Evolutionary conservation across 2,888 invertebrate species (phyloP).

Genomic region (Ceraclea dissimilis): DNA sequence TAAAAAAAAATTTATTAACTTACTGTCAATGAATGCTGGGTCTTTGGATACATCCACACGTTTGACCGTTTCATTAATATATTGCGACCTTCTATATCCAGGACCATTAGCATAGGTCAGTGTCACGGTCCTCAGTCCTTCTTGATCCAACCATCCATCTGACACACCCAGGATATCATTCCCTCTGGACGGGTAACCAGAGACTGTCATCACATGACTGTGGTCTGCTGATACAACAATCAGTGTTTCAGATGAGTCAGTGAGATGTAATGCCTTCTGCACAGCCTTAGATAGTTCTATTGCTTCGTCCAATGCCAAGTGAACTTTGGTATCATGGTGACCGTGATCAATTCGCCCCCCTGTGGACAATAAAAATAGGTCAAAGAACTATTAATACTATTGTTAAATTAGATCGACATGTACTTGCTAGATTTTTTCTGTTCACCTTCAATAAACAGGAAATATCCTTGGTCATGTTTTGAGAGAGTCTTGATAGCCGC

Average conservation of each 20-base stretch:
- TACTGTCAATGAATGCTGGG: constrained; percentile 3
- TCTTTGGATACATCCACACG: constrained; percentile 6
- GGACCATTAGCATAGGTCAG: constrained; percentile 60
- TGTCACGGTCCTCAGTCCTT: constrained; percentile 50
- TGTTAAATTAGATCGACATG: too few relatives aligned
- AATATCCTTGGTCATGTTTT: constrained; percentile 51
- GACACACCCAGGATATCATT: constrained; percentile 47
- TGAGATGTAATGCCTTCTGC: constrained; percentile 43
- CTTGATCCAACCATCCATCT: constrained; percentile 40
- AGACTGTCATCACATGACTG: constrained; percentile 48
- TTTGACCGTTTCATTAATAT: not conserved
- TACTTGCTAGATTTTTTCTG: too few relatives aligned
- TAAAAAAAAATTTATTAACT: too few relatives aligned
- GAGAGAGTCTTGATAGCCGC: constrained; percentile 51
- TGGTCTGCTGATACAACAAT: constrained; percentile 58
- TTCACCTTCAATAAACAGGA: constrained; percentile 55
- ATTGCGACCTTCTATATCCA: constrained; percentile 37
- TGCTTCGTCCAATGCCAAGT: constrained; percentile 53
- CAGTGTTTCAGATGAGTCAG: constrained; percentile 48
- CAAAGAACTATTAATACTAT: too few relatives aligned
- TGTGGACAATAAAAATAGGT: constrained; percentile 3
- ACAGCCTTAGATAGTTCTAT: constrained; percentile 42
- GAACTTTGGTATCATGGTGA: constrained; percentile 46
- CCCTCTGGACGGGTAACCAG: constrained; percentile 51
- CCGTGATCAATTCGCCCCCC: constrained; percentile 49